Percentiles rank a stretch among this genome's conserved stretches.
phyloP scores from a whole-genome alignment of 1,140 invertebrate genomes.

The Bombus sibiricus region DNA sequence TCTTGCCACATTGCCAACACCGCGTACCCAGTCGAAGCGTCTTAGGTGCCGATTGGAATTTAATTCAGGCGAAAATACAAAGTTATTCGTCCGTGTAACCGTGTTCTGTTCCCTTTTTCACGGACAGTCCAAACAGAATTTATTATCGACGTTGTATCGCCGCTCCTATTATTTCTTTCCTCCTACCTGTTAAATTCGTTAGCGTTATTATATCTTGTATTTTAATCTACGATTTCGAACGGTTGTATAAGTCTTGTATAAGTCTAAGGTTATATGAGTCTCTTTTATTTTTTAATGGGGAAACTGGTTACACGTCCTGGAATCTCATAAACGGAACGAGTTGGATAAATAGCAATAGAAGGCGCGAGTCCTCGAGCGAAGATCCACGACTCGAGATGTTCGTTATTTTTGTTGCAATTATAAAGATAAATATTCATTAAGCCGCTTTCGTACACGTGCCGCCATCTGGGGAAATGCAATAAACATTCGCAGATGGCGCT shows the following conservation, averaged over 20 bases:
- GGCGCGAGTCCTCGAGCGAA: not conserved
- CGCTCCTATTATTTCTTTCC: no score
- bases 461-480: slow-evolving; percentile 6
- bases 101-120: not conserved
- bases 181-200: not conserved
- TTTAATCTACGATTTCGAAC: not conserved
- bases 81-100: not conserved
- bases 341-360: slow-evolving; percentile 2
- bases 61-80: not conserved
- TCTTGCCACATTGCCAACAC: not conserved
- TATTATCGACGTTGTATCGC: not conserved
- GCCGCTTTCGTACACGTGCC: not conserved
- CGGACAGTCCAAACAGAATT: not conserved
- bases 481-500: not conserved
- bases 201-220: not conserved
- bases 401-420: not conserved
- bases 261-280: no score
- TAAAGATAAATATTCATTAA: not conserved
- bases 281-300: not conserved
- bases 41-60: not conserved
- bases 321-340: not conserved
- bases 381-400: not conserved
- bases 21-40: not conserved
- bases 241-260: not conserved
- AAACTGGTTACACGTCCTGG: not conserved